phyloP scores from a whole-genome alignment of 2,797 vertebrate genomes.

The Valencia hispanica region DNA sequence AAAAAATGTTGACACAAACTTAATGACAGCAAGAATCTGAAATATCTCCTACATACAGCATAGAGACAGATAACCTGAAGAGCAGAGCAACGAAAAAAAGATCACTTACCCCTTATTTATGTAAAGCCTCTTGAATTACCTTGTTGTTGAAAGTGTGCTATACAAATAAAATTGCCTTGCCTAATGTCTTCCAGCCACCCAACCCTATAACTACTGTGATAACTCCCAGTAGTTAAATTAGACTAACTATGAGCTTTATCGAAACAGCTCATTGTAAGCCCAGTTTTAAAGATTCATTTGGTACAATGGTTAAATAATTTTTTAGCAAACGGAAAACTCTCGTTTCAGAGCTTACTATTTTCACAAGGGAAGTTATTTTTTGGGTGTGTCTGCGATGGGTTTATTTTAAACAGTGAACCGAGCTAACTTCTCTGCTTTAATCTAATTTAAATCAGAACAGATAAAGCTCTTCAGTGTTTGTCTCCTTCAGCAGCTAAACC shows the following conservation, averaged over 20 bases:
- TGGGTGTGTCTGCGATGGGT: not conserved
- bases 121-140: too few species aligned
- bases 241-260: not conserved
- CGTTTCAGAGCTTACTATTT: not conserved
- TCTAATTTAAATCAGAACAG: slow-evolving; percentile 14
- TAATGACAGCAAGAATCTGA: not conserved
- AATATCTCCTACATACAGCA: not conserved
- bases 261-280: not conserved
- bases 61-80: not conserved
- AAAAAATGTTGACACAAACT: not conserved
- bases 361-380: not conserved
- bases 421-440: not conserved
- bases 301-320: not conserved
- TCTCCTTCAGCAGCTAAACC: slow-evolving; percentile 14
- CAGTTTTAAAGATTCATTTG: not conserved
- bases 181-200: too few species aligned
- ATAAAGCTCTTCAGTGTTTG: slow-evolving; percentile 23
- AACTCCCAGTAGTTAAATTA: not conserved
- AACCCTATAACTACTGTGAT: not conserved
- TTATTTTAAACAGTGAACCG: not conserved
- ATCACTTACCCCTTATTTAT: not conserved
- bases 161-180: too few species aligned
- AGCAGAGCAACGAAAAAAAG: not conserved
- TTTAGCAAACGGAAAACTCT: not conserved
- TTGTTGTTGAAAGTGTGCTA: too few species aligned